These are phyloP conservation scores for Stenoptilia bipunctidactyla DNA, from an alignment of 2,888 invertebrate species.

Conservation along the genomic window DNA sequence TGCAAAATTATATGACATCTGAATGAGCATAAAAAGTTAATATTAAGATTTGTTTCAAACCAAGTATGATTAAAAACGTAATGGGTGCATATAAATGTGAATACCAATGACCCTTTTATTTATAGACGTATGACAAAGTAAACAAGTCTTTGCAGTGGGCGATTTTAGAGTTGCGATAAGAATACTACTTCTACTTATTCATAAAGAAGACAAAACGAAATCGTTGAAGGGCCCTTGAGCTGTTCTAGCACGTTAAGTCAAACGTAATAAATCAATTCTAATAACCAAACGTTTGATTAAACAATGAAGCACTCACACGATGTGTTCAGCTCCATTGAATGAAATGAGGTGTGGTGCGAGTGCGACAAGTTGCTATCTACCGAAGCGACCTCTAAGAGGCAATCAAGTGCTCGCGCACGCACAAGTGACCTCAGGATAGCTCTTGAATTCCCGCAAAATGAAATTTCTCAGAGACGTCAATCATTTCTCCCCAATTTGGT, in stretches of 20 bases:
- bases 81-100: no score
- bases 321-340: conserved; percentile 29
- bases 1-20: conserved; percentile 71
- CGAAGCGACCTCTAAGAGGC: conserved; percentile 41
- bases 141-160: no score
- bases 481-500: conserved; percentile 55
- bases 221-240: no score
- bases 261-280: no score
- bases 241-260: no score
- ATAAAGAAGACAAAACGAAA: no score
- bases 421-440: conserved; percentile 43
- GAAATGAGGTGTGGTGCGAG: conserved; percentile 51
- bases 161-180: no score
- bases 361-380: conserved; percentile 20
- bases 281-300: conserved; percentile 10
- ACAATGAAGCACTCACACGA: no score
- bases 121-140: no score
- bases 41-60: conserved; percentile 37
- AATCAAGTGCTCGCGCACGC: conserved; percentile 39
- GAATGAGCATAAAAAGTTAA: conserved; percentile 62
- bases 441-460: conserved; percentile 68
- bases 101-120: no score
- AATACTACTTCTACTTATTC: no score
- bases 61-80: background rate
- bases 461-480: conserved; percentile 65